These are phyloP conservation scores for Tor tambroides DNA, from an alignment of 2,113 vertebrate genomes.

Conservation along the genomic window DNA sequence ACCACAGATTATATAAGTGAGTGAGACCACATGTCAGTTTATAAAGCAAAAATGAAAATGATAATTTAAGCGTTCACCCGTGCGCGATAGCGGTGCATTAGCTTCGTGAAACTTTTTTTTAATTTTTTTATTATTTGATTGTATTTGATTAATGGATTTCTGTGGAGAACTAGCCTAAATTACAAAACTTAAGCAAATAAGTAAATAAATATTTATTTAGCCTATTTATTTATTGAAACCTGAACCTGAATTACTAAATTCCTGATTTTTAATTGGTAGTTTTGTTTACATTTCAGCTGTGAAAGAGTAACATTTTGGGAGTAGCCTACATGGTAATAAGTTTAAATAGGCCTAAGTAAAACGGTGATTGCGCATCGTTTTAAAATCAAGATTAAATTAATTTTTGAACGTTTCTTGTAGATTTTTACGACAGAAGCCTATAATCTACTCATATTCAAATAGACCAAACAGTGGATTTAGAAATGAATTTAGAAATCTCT, in stretches of 20 bases:
- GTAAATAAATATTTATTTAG: too few relatives aligned
- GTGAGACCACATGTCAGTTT: not conserved
- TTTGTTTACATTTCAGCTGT: not conserved
- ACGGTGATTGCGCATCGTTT: too few relatives aligned
- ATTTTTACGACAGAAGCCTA: not conserved
- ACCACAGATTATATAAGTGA: not conserved
- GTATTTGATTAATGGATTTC: too few relatives aligned
- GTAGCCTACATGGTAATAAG: not conserved
- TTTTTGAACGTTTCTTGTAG: not conserved
- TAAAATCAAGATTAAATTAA: not conserved
- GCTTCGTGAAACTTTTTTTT: too few relatives aligned
- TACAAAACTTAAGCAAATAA: not conserved
- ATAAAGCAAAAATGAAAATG: not conserved
- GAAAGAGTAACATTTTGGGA: not conserved
- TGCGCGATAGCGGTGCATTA: not conserved
- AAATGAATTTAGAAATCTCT: not conserved
- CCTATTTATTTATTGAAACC: not conserved
- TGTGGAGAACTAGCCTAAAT: not conserved
- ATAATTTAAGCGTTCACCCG: not conserved
- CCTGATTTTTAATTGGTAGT: not conserved
- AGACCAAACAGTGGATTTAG: not conserved
- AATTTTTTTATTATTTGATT: too few relatives aligned
- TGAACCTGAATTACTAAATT: not conserved
- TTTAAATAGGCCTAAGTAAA: too few relatives aligned
- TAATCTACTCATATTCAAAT: not conserved